Conservation (phyloP, 2,113 vertebrate species). For the Cyrtonyx montezumae region DNA sequence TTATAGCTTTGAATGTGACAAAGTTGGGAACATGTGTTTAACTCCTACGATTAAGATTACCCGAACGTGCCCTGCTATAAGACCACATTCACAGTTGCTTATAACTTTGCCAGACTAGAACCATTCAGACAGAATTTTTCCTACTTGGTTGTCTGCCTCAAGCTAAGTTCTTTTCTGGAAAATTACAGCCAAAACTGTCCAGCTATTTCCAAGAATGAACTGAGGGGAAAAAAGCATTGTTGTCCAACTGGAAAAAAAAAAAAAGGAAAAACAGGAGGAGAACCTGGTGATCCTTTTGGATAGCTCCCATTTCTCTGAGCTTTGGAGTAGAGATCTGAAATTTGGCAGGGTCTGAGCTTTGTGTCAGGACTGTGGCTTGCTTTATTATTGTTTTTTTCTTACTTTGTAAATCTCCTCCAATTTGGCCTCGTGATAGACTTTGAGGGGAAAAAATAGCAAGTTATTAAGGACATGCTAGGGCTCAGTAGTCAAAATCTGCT, state of each 20-base stretch:
- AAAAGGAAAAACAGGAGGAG: constrained; percentile 11
- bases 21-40: neutral
- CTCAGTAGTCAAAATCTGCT: constrained; percentile 1
- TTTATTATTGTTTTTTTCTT: neutral
- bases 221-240: constrained; percentile 37
- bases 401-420: constrained; percentile 30
- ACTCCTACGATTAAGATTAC: neutral
- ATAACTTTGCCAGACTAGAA: constrained; percentile 20
- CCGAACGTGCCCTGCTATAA: neutral
- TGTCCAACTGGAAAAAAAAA: constrained; percentile 43
- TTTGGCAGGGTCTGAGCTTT: constrained; percentile 29
- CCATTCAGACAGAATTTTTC: neutral
- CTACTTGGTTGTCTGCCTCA: constrained; percentile 44
- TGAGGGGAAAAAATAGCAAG: constrained; percentile 59
- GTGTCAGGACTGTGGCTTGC: neutral
- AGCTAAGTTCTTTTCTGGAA: constrained; percentile 37
- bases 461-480: neutral
- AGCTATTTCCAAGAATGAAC: constrained; percentile 55
- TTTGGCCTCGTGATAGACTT: constrained; percentile 41
- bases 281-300: constrained; percentile 36
- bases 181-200: constrained; percentile 44
- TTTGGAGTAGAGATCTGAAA: constrained; percentile 60
- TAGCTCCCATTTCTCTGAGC: neutral
- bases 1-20: neutral
- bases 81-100: rapidly evolving